Percentiles rank a stretch among this genome's conserved stretches.
phyloP scores from a whole-genome alignment of 2,888 invertebrate species.

The Molorchus minor region DNA sequence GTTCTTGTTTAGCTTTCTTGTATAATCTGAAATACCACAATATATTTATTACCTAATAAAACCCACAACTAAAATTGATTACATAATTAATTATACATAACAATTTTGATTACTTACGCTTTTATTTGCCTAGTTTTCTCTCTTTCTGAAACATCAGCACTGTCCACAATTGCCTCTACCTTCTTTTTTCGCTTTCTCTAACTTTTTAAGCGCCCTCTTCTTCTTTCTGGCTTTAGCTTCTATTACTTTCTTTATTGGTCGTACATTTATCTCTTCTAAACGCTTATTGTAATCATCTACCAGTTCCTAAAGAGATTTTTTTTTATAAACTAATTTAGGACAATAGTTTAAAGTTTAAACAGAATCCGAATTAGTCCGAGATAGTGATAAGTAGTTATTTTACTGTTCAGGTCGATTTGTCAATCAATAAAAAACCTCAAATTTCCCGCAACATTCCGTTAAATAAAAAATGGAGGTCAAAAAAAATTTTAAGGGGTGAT shows the following conservation, averaged over 20 bases:
- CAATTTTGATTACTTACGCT: constrained; percentile 68
- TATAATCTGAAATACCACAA: constrained; percentile 74
- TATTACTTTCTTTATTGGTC: constrained; percentile 97
- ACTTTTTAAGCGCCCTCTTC: constrained; percentile 82
- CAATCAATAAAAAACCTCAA: too few species aligned
- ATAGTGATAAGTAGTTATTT: too few species aligned
- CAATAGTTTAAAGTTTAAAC: not conserved
- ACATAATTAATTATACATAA: too few species aligned
- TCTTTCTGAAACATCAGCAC: constrained; percentile 85
- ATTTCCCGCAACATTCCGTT: too few species aligned
- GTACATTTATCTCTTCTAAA: constrained; percentile 86
- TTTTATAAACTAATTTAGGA: constrained; percentile 1
- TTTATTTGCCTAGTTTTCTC: constrained; percentile 95
- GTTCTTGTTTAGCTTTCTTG: constrained; percentile 85
- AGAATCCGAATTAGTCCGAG: too few species aligned
- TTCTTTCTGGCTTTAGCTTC: constrained; percentile 99
- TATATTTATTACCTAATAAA: too few species aligned
- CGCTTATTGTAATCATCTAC: constrained; percentile 86
- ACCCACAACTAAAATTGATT: too few species aligned
- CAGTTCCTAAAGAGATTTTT: too few species aligned
- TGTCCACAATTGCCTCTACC: constrained; percentile 92
- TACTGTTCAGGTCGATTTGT: too few species aligned
- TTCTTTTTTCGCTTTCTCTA: constrained; percentile 96
- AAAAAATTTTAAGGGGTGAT: too few species aligned
- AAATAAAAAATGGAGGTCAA: too few species aligned